Conservation (phyloP, 2,888 invertebrate species). For the Lomographa bimaculata region DNA sequence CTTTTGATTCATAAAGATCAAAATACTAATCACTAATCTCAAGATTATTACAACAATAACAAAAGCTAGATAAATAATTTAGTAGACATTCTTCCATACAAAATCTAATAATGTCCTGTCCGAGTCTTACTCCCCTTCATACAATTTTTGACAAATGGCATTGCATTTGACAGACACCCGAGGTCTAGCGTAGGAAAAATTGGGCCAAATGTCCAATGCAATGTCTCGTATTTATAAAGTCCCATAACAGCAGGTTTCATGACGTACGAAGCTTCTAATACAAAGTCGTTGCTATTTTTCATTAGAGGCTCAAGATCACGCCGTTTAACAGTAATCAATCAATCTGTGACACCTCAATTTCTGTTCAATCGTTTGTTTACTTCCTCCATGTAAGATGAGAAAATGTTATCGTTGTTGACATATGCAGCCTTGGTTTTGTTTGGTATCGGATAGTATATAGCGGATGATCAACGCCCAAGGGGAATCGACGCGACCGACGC, state of each 20-base stretch:
- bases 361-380: constrained; percentile 1
- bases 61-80: too few relatives aligned
- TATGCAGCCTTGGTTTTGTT: constrained; percentile 4
- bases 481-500: too few relatives aligned
- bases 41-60: too few relatives aligned
- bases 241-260: constrained; percentile 16
- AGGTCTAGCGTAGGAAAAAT: constrained; percentile 32
- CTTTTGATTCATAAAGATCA: too few relatives aligned
- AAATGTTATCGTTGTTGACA: constrained; percentile 1
- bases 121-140: constrained; percentile 19
- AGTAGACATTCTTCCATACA: constrained; percentile 3
- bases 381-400: constrained; percentile 1
- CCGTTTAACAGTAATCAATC: constrained; percentile 18
- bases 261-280: constrained; percentile 13
- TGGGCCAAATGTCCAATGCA: constrained; percentile 27
- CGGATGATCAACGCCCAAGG: background rate
- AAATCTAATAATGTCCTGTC: constrained; percentile 26
- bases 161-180: constrained; percentile 33
- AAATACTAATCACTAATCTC: too few relatives aligned
- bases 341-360: constrained; percentile 6
- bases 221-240: constrained; percentile 25
- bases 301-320: constrained; percentile 27
- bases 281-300: constrained; percentile 24
- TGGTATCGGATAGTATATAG: constrained; percentile 6
- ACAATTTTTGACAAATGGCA: constrained; percentile 35